Conservation (phyloP, 2,797 vertebrate species). For the Protonibea diacanthus region DNA sequence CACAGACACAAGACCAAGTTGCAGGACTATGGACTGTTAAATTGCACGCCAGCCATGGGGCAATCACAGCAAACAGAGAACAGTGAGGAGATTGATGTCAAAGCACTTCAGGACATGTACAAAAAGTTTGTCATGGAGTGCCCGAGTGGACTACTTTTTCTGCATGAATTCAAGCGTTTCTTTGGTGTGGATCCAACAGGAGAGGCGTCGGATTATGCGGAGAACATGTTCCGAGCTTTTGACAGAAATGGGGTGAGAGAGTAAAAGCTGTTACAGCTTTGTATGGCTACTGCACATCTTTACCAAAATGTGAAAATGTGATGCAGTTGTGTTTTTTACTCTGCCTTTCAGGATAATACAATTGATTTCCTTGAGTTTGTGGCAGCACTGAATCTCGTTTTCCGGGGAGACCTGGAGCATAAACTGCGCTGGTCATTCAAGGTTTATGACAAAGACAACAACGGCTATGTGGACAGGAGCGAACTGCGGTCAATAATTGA, state of each 20-base stretch:
- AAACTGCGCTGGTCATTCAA: constrained; percentile 86
- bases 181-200: constrained; percentile 82
- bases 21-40: constrained; percentile 53
- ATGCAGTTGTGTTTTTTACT: neutral
- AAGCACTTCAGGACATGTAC: constrained; percentile 84
- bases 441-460: constrained; percentile 83
- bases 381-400: constrained; percentile 82
- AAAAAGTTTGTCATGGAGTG: constrained; percentile 85
- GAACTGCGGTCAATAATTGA: constrained; percentile 83
- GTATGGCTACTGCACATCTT: neutral
- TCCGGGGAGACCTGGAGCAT: constrained; percentile 82
- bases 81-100: constrained; percentile 77
- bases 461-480: constrained; percentile 77
- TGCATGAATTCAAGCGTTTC: constrained; percentile 87
- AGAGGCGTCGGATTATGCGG: constrained; percentile 82
- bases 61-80: constrained; percentile 76
- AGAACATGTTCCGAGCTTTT: constrained; percentile 85
- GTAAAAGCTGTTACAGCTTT: neutral
- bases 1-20: neutral
- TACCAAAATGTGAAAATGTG: neutral
- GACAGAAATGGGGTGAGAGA: constrained; percentile 85
- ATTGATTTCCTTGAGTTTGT: constrained; percentile 86
- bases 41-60: constrained; percentile 69
- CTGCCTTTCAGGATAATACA: constrained; percentile 79
- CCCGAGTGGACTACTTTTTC: constrained; percentile 81